Base-by-base conservation (phyloP, 2,888 invertebrate genomes). In the Drosophila melanosoma region DNA sequence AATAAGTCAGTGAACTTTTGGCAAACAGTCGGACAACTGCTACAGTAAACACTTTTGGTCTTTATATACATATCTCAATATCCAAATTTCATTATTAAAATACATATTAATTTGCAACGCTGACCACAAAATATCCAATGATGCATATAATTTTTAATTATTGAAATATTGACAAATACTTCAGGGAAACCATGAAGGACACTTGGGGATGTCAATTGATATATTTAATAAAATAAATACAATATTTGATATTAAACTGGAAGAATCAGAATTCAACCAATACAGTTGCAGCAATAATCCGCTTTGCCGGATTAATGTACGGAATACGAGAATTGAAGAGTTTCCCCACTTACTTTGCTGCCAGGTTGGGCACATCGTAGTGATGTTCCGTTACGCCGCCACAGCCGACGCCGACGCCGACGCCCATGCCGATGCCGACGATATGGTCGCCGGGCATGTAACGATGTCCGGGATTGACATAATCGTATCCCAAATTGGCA, bases 321-420 rank as follows among this genome's bases (percentile, higher is more conserved):
- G 49, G 23, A 66, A 48, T 40, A 15, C 32, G 23, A 17, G 59
- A 62, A 33, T 20, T 36, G 10, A 33, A 35, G 33, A 58, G 53
- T 52, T 70, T 71, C 20, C 20, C 26, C 53, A 85, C 84, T 89
- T 89, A 95, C 95, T 95, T 95, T 82, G 95, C 95, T 42, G 96
- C 96, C 69, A 97, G 94, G 94, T 97, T 97, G 17, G 97, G 97
- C 0, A 97, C 97, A 92, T 98, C 97, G 93, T 97, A 97, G 92
- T 97, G 97, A 92, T 97, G 97, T 91, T 97, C 97, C 11, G 82
- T 81, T 7, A 84, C 87, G 42, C 84, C 83, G 23, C 57, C 83
- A 38, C 84, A 94, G 57, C 95, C 95, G 79, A 95, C 94, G 58
- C 95, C 95, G 81, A 95, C 77, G 93, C 68, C 59, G 26, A 56